phyloP scores from a whole-genome alignment of 2,797 vertebrate species.

The Cichlasoma orientale region DNA sequence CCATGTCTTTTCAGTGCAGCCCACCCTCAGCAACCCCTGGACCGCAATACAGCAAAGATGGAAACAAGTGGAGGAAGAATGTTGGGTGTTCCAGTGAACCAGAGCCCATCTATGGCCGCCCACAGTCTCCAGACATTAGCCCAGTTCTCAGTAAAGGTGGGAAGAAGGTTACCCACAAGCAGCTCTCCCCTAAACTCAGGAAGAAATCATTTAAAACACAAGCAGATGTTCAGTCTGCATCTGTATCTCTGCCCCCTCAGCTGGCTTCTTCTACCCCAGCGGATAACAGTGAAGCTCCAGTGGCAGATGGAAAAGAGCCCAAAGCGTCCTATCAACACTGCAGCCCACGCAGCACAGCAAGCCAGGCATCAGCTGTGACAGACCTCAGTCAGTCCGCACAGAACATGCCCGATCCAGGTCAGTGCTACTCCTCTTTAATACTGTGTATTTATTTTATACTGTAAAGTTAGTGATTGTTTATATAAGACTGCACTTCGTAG shows the following conservation, averaged over 20 bases:
- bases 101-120: constrained; percentile 85
- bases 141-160: constrained; percentile 62
- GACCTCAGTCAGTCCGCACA: constrained; percentile 74
- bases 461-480: constrained; percentile 50
- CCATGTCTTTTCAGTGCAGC: constrained; percentile 95
- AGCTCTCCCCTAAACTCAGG: constrained; percentile 85
- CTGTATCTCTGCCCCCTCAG: constrained; percentile 72
- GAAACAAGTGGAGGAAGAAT: constrained; percentile 80
- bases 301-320: constrained; percentile 76
- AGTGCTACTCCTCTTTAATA: constrained; percentile 36
- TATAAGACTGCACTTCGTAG: constrained; percentile 61
- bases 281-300: constrained; percentile 67
- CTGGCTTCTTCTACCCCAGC: constrained; percentile 73
- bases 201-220: constrained; percentile 82
- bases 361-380: constrained; percentile 69
- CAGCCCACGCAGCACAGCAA: constrained; percentile 71
- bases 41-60: constrained; percentile 61
- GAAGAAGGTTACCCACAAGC: constrained; percentile 73
- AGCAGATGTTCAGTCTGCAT: constrained; percentile 75
- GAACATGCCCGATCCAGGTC: constrained; percentile 80
- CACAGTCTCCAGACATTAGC: constrained; percentile 84
- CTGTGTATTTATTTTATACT: neutral
- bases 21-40: constrained; percentile 54
- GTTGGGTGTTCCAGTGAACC: constrained; percentile 84
- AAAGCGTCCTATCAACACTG: constrained; percentile 79